Percentiles rank a stretch among this genome's conserved stretches.
Evolutionary conservation across 2,797 vertebrate species (phyloP).

Genomic region (Sciurus vulgaris): DNA sequence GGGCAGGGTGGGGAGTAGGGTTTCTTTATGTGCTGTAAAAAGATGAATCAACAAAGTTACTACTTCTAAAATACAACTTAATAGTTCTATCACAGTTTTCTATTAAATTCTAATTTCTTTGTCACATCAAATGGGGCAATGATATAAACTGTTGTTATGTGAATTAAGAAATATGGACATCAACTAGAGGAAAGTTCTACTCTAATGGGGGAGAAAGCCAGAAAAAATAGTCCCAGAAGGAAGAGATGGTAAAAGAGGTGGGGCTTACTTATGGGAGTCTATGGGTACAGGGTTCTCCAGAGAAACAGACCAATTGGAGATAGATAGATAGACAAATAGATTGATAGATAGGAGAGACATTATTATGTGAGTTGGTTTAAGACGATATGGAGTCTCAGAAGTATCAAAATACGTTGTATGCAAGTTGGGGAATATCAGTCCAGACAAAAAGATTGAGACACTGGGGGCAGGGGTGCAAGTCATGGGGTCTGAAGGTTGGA

Average conservation of each 20-base stretch:
- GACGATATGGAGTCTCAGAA: neutral
- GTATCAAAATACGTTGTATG: too few relatives aligned
- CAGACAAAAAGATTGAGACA: neutral
- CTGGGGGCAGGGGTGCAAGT: neutral
- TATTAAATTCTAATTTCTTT: neutral
- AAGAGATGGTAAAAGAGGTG: neutral
- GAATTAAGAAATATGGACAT: neutral
- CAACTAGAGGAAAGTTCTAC: neutral
- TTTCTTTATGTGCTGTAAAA: neutral
- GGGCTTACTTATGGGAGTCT: neutral
- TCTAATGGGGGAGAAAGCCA: neutral
- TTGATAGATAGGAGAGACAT: too few relatives aligned
- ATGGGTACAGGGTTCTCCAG: neutral
- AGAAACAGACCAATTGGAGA: neutral
- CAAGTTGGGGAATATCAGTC: neutral
- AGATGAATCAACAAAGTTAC: neutral
- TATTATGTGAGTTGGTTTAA: neutral
- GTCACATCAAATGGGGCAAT: neutral
- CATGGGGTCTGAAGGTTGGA: neutral
- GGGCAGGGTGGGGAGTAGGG: neutral
- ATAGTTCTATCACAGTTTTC: neutral
- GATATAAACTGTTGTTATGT: neutral
- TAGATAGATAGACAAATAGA: too few relatives aligned
- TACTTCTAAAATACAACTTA: neutral
- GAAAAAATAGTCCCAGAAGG: neutral